Evolutionary conservation across 2,888 invertebrate genomes (phyloP).

Genomic region (Pyrgus malvae): DNA sequence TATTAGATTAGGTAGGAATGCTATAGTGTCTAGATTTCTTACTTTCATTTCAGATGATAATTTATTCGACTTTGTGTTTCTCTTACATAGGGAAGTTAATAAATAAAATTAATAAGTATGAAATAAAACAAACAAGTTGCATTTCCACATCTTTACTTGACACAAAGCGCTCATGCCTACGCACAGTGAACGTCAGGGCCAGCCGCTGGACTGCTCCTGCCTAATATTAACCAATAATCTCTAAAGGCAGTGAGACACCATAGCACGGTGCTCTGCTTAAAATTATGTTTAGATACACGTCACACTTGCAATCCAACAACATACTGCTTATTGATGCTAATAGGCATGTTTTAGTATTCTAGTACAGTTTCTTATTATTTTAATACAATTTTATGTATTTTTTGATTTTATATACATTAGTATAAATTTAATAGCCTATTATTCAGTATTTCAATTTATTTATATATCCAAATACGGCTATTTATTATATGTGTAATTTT

Average conservation of each 20-base stretch:
- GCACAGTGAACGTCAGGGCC: conserved; percentile 51
- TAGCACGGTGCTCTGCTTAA: conserved; percentile 9
- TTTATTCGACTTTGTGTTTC: no score
- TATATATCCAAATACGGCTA: neutral
- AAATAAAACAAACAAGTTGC: conserved; percentile 35
- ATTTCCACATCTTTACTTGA: conserved; percentile 75
- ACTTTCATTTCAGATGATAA: no score
- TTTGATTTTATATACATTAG: no score
- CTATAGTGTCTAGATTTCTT: no score
- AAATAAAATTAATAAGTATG: no score
- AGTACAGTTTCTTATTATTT: no score
- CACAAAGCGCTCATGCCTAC: conserved; percentile 73
- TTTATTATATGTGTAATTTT: neutral
- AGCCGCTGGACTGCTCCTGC: conserved; percentile 47
- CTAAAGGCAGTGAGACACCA: conserved; percentile 61
- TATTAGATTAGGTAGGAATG: no score
- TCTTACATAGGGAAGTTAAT: no score
- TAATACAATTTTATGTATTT: no score
- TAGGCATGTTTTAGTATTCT: neutral
- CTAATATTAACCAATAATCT: conserved; percentile 60
- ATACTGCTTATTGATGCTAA: neutral
- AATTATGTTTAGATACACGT: conserved; percentile 1
- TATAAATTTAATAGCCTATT: no score
- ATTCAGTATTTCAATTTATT: neutral
- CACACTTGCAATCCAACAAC: conserved; percentile 11